Conservation (phyloP, 2,888 invertebrate genomes). For the Coremacera marginata region DNA sequence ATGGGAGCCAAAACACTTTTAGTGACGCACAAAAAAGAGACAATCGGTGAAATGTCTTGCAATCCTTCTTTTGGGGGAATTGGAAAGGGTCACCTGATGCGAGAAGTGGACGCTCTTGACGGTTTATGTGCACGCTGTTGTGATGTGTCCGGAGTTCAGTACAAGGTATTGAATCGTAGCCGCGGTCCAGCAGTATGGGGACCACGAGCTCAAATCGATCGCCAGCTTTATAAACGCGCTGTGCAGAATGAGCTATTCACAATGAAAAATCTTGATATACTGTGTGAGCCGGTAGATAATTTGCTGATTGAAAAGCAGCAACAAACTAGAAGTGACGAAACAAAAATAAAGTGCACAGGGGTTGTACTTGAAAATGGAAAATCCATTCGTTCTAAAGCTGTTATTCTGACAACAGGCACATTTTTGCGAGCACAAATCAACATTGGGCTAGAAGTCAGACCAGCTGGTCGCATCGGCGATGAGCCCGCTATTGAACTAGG, state of each 20-base stretch:
- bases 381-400: conserved; percentile 73
- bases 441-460: conserved; percentile 79
- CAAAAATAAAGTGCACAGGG: conserved; percentile 56
- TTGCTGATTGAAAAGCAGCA: conserved; percentile 71
- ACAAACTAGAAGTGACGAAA: conserved; percentile 4
- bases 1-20: conserved; percentile 85
- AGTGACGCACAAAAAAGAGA: conserved; percentile 85
- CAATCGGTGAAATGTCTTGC: conserved; percentile 94
- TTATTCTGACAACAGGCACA: conserved; percentile 89
- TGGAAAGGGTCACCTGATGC: conserved; percentile 89
- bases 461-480: conserved; percentile 87
- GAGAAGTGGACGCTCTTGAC: conserved; percentile 89
- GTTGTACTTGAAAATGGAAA: conserved; percentile 71
- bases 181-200: conserved; percentile 94
- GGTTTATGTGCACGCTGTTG: conserved; percentile 86
- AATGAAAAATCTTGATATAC: conserved; percentile 77
- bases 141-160: conserved; percentile 84
- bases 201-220: conserved; percentile 88
- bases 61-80: conserved; percentile 95
- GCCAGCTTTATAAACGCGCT: conserved; percentile 80
- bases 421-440: conserved; percentile 89
- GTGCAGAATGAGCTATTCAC: conserved; percentile 79
- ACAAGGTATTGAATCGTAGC: conserved; percentile 81
- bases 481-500: conserved; percentile 82
- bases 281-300: conserved; percentile 81